Evolutionary conservation across 2,113 vertebrate genomes (phyloP).

Genomic region (Agapornis roseicollis): DNA sequence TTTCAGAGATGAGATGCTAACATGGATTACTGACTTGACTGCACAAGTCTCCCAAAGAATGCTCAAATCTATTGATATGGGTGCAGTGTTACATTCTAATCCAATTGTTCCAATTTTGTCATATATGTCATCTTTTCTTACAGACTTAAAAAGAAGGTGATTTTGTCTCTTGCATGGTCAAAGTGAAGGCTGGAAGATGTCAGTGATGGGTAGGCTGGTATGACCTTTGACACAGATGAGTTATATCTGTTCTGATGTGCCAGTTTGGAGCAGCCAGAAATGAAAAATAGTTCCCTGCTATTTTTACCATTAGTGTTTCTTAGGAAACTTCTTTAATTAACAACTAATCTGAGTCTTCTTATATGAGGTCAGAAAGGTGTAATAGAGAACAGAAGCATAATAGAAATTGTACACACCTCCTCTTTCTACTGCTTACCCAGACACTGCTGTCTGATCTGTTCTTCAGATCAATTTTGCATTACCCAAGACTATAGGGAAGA

Average conservation of each 20-base stretch:
- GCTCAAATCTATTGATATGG: not conserved
- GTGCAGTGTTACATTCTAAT: slow-evolving; percentile 13
- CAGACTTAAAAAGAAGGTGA: not conserved
- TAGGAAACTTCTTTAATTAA: slow-evolving; percentile 17
- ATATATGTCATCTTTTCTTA: not conserved
- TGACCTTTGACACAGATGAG: not conserved
- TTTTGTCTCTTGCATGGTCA: not conserved
- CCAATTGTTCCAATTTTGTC: slow-evolving; percentile 9
- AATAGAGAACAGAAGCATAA: not conserved
- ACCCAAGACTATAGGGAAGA: slow-evolving; percentile 4
- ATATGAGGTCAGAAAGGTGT: not conserved
- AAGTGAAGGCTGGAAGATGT: not conserved
- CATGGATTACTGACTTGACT: slow-evolving; percentile 57
- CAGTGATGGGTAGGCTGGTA: not conserved
- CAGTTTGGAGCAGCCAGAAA: not conserved
- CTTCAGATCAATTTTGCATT: slow-evolving; percentile 57
- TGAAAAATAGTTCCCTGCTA: not conserved
- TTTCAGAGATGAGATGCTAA: slow-evolving; percentile 67
- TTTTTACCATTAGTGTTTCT: not conserved
- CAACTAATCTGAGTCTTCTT: not conserved
- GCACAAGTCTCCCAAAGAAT: slow-evolving; percentile 13
- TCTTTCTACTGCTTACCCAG: not conserved
- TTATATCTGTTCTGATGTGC: not conserved
- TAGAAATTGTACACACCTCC: not conserved
- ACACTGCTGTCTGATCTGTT: slow-evolving; percentile 41